Percentiles rank a stretch among this genome's conserved stretches.
phyloP scores from a whole-genome alignment of 1,140 invertebrate species.

The Lasaia peninsularis region DNA sequence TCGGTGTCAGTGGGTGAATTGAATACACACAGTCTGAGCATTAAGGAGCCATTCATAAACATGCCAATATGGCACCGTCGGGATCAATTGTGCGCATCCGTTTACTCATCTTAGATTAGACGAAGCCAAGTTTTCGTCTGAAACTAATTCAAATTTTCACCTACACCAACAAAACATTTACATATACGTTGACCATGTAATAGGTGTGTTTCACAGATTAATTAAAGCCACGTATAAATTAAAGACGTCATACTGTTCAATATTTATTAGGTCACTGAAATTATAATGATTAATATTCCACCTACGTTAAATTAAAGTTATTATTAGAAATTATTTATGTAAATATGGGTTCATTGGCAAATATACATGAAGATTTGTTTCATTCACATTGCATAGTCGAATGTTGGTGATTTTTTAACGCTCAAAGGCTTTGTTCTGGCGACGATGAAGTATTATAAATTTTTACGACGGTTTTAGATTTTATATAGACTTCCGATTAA shows the following conservation, averaged over 20 bases:
- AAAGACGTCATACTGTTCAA: slow-evolving; percentile 1
- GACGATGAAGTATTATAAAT: no score
- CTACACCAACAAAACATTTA: not conserved
- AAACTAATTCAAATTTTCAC: slow-evolving; percentile 37
- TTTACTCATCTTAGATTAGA: slow-evolving; percentile 51
- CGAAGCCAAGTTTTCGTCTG: slow-evolving; percentile 43
- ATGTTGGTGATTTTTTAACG: no score
- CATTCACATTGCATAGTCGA: no score
- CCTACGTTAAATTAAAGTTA: not conserved
- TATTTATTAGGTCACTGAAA: slow-evolving; percentile 8
- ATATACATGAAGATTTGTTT: no score
- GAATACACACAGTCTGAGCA: slow-evolving; percentile 29
- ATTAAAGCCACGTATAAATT: slow-evolving; percentile 3
- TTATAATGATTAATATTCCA: not conserved
- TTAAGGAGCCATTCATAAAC: slow-evolving; percentile 56
- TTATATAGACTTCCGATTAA: no score
- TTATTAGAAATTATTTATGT: not conserved
- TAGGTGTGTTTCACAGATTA: not conserved
- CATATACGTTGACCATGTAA: not conserved
- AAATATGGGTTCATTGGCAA: no score
- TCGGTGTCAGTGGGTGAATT: slow-evolving; percentile 27
- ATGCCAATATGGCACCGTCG: slow-evolving; percentile 57
- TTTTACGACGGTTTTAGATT: no score
- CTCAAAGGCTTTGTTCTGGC: no score
- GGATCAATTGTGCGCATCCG: slow-evolving; percentile 68